phyloP scores from a whole-genome alignment of 2,113 vertebrate genomes.

The Cheirogaleus medius region DNA sequence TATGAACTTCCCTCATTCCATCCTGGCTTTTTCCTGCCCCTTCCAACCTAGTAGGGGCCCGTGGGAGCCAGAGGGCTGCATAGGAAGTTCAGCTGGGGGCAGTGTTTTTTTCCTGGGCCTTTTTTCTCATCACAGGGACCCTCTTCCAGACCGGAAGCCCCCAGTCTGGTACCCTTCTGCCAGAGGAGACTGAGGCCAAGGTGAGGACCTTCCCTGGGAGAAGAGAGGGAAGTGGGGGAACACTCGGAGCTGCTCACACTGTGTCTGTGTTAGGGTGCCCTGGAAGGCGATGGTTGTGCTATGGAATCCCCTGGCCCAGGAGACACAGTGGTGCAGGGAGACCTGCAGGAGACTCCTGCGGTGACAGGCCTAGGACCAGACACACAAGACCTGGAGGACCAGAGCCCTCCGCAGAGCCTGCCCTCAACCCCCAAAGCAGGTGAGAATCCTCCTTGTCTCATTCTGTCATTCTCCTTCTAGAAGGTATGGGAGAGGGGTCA shows the following conservation, averaged over 20 bases:
- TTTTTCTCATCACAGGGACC: neutral
- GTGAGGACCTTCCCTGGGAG: neutral
- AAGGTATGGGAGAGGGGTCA: neutral
- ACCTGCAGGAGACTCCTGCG: neutral
- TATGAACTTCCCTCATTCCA: neutral
- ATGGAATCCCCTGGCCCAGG: neutral
- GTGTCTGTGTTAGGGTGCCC: neutral
- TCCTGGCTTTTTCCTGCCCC: neutral
- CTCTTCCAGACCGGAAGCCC: neutral
- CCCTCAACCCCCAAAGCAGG: slow-evolving; percentile 28
- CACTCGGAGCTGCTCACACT: neutral
- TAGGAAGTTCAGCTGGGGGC: neutral
- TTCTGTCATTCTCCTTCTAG: neutral
- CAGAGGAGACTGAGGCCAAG: slow-evolving; percentile 15
- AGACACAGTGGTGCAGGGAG: slow-evolving; percentile 61
- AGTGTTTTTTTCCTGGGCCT: neutral
- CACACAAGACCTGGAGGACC: neutral
- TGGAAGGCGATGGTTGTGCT: neutral
- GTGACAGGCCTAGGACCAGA: neutral
- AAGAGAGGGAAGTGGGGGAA: rapidly evolving
- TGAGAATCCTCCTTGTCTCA: neutral
- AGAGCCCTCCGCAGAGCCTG: neutral
- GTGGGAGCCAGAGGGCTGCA: neutral
- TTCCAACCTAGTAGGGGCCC: too few species aligned
- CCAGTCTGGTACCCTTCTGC: neutral